Percentiles rank a stretch among this genome's conserved stretches.
phyloP scores from a whole-genome alignment of 2,113 vertebrate genomes.

The Pomatostomus ruficeps region DNA sequence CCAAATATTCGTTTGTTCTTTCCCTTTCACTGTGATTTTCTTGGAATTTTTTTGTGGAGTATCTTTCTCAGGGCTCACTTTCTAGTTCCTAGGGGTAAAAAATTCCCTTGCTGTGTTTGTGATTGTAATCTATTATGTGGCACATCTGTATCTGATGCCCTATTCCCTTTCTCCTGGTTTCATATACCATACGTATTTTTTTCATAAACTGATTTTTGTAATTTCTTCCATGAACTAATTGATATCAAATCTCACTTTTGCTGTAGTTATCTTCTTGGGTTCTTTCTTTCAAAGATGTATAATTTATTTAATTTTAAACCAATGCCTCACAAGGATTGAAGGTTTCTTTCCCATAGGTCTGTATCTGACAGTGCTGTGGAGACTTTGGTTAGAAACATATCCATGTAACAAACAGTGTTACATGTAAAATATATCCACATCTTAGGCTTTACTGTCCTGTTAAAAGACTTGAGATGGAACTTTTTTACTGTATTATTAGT shows the following conservation, averaged over 20 bases:
- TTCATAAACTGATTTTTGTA: neutral
- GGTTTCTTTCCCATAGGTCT: neutral
- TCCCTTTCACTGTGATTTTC: neutral
- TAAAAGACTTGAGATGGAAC: neutral
- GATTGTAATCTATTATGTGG: no score
- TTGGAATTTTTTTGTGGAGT: neutral
- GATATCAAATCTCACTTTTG: neutral
- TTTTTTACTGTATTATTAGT: neutral
- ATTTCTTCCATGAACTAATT: neutral
- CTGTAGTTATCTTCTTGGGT: neutral
- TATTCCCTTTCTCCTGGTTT: neutral
- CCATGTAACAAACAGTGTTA: neutral
- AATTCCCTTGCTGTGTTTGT: neutral
- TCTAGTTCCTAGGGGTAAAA: neutral
- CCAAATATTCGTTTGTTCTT: neutral
- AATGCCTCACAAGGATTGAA: neutral
- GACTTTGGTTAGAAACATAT: neutral
- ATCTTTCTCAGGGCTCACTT: neutral
- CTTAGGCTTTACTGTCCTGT: neutral
- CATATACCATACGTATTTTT: neutral
- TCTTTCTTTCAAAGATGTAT: neutral
- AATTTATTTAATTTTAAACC: neutral
- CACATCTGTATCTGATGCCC: neutral
- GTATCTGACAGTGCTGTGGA: neutral
- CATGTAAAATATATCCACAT: neutral